Conservation (phyloP, 2,888 invertebrate genomes). For the Cryptosula pallasiana region DNA sequence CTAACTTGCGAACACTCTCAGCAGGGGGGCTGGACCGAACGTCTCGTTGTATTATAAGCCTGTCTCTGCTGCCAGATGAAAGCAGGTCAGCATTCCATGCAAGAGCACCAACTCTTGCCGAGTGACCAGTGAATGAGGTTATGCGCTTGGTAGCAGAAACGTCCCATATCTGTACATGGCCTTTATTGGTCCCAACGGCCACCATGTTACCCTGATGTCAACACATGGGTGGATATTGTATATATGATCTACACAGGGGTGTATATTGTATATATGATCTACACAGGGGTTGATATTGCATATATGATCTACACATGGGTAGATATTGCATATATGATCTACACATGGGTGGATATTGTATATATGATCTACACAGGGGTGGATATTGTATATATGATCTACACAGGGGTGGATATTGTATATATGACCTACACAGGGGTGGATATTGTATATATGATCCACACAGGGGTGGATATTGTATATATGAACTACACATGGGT, state of each 20-base stretch:
- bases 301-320: not conserved
- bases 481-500: not conserved
- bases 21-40: slow-evolving; percentile 61
- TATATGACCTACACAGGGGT: not conserved
- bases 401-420: not conserved
- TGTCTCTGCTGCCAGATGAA: slow-evolving; percentile 89
- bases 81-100: slow-evolving; percentile 97
- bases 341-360: not conserved
- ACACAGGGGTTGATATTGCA: not conserved
- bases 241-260: not conserved
- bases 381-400: not conserved
- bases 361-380: not conserved
- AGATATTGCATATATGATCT: not conserved
- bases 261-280: not conserved
- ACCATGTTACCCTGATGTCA: slow-evolving; percentile 74
- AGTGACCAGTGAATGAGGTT: slow-evolving; percentile 82
- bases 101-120: slow-evolving; percentile 70
- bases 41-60: slow-evolving; percentile 88
- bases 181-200: slow-evolving; percentile 95
- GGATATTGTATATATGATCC: not conserved
- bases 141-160: slow-evolving; percentile 88
- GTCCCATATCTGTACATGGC: slow-evolving; percentile 95
- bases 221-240: not conserved
- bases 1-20: slow-evolving; percentile 64
- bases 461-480: not conserved